A percentile compares a stretch with the other conserved stretches of the same genome.
These are phyloP conservation scores for Coregonus clupeaformis DNA, from an alignment of 2,113 vertebrate genomes.

Conservation along the genomic window DNA sequence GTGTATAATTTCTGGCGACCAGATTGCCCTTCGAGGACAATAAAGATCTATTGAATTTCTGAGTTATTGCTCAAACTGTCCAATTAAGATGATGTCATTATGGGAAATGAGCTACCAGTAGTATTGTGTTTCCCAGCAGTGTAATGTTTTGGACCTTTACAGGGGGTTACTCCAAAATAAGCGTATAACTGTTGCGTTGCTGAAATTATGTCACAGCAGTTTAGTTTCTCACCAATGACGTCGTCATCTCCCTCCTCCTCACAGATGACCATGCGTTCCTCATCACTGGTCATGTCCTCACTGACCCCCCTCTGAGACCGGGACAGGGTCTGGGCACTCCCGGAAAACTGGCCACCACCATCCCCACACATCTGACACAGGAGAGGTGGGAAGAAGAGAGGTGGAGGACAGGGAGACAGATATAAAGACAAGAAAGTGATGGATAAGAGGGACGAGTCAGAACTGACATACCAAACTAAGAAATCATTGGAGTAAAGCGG, in stretches of 20 bases:
- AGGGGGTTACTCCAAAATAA: neutral
- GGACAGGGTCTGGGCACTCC: conserved; percentile 63
- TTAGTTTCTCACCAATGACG: conserved; percentile 80
- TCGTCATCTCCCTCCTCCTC: conserved; percentile 90
- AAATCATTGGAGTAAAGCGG: no score
- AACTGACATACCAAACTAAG: no score
- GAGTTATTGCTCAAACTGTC: neutral
- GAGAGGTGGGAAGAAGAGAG: no score
- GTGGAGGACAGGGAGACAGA: no score
- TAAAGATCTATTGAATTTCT: no score
- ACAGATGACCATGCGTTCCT: conserved; percentile 90
- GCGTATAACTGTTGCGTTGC: neutral
- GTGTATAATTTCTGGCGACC: no score
- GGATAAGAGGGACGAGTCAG: no score
- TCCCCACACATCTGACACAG: conserved; percentile 69
- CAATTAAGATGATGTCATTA: neutral
- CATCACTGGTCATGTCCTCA: conserved; percentile 90
- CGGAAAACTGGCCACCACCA: conserved; percentile 60
- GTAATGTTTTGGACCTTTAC: neutral
- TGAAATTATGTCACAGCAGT: no score
- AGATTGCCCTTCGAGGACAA: no score
- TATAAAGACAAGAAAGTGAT: neutral
- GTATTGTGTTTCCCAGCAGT: no score
- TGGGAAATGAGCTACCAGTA: no score
- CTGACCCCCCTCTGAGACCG: conserved; percentile 81